These are phyloP conservation scores for Alouatta palliata DNA, from an alignment of 2,113 vertebrate genomes.

Conservation along the genomic window DNA sequence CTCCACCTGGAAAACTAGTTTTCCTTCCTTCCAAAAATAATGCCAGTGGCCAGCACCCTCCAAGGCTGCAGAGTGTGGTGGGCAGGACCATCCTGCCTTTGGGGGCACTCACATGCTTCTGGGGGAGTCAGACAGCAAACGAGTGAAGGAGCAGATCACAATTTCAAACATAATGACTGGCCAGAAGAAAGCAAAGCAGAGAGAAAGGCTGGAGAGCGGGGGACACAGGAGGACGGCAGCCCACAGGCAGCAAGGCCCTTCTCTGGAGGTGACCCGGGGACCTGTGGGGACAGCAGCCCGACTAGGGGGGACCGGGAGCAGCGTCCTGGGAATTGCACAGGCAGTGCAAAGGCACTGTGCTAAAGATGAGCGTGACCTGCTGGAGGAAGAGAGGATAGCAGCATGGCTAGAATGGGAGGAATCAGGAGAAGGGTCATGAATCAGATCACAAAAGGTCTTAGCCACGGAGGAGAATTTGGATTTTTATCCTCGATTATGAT, in stretches of 20 bases:
- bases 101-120: accelerated
- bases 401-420: background rate
- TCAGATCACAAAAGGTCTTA: background rate
- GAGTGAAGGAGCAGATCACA: background rate
- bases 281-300: no score
- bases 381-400: no score
- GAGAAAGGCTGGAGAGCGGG: accelerated
- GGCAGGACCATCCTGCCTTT: background rate
- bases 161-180: background rate
- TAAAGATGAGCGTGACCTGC: accelerated
- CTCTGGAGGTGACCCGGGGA: background rate
- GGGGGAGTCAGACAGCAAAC: no score
- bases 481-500: background rate
- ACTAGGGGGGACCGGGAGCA: background rate
- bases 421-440: accelerated
- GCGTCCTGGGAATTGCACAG: background rate
- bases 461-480: background rate
- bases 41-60: accelerated
- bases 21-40: background rate
- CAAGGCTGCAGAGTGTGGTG: background rate
- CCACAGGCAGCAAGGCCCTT: background rate
- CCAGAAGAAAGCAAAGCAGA: background rate
- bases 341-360: background rate
- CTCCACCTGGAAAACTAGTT: no score
- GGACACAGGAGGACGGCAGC: background rate